A percentile compares a stretch with the other conserved stretches of the same genome.
Conservation (phyloP, 2,113 vertebrate species). For the Gorilla gorilla region DNA sequence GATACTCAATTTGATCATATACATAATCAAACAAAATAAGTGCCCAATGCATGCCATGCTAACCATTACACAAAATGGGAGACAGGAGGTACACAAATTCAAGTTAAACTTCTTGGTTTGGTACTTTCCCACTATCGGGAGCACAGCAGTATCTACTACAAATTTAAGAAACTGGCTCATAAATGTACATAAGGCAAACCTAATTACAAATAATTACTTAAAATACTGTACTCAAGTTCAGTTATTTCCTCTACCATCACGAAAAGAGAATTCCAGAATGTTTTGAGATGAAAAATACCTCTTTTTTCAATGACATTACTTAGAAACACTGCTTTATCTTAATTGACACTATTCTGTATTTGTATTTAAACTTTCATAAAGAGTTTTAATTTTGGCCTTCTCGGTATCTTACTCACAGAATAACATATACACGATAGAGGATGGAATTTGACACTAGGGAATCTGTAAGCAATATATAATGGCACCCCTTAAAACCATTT, state of each 20-base stretch:
- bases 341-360: neutral
- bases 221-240: neutral
- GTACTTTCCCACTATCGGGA: neutral
- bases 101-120: neutral
- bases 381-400: neutral
- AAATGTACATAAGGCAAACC: neutral
- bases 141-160: neutral
- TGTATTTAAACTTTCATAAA: neutral
- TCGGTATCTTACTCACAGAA: neutral
- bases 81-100: neutral
- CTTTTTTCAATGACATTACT: neutral
- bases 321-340: conserved; percentile 22
- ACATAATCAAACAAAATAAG: neutral
- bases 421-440: neutral
- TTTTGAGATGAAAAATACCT: neutral
- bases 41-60: neutral
- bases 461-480: neutral
- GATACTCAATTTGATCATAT: neutral
- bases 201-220: neutral
- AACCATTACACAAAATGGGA: neutral
- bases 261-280: conserved; percentile 3
- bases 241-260: neutral
- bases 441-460: neutral
- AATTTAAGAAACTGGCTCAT: neutral
- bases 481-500: neutral